These are phyloP conservation scores for Chromis chromis DNA, from an alignment of 2,797 vertebrate genomes.

Conservation along the genomic window DNA sequence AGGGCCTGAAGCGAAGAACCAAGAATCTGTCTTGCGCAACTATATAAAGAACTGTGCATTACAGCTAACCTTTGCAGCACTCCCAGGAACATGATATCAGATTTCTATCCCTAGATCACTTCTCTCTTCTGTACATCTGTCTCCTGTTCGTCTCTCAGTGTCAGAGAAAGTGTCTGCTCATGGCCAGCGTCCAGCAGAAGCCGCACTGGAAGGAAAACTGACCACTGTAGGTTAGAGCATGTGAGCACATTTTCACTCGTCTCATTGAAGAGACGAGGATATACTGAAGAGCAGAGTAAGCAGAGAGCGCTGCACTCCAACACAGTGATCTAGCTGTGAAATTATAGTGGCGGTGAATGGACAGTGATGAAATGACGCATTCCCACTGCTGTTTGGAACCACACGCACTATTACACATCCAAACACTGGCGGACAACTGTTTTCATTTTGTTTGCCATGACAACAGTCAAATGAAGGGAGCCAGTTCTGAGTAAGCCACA, in stretches of 20 bases:
- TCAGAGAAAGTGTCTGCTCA: conserved; percentile 57
- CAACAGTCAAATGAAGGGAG: conserved; percentile 75
- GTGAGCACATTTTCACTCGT: conserved; percentile 20
- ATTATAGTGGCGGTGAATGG: conserved; percentile 49
- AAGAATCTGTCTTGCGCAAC: conserved; percentile 69
- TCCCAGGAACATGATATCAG: conserved; percentile 78
- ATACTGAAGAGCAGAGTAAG: conserved; percentile 1
- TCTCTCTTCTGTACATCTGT: conserved; percentile 82
- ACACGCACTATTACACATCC: conserved; percentile 62
- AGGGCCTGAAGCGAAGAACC: conserved; percentile 63
- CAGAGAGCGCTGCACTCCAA: conserved; percentile 27
- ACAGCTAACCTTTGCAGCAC: conserved; percentile 81
- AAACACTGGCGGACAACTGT: conserved; percentile 61
- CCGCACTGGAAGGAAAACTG: conserved; percentile 25
- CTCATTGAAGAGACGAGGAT: conserved; percentile 23
- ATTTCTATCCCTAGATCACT: conserved; percentile 79
- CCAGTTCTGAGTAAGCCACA: conserved; percentile 61
- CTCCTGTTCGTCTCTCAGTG: conserved; percentile 75
- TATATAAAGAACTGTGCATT: conserved; percentile 85
- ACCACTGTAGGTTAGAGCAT: conserved; percentile 19
- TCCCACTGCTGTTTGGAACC: conserved; percentile 64
- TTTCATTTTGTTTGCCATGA: conserved; percentile 77
- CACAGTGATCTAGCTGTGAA: conserved; percentile 51
- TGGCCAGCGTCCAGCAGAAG: conserved; percentile 24
- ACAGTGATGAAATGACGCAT: conserved; percentile 50